These are phyloP conservation scores for Jaculus jaculus DNA, from an alignment of 2,113 vertebrate species.

Conservation along the genomic window DNA sequence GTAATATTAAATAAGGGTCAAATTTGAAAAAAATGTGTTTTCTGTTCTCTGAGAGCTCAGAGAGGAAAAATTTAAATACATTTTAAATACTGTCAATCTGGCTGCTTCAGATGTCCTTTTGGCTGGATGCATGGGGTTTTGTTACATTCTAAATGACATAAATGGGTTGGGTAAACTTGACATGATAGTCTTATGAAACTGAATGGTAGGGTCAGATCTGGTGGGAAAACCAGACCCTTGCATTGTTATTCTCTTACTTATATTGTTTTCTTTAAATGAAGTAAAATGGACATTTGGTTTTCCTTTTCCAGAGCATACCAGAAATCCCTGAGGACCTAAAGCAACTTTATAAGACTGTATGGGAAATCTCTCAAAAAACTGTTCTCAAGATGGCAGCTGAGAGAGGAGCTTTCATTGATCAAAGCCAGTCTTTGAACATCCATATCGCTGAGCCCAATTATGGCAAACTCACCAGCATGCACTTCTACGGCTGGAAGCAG, in stretches of 20 bases:
- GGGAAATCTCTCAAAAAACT: slow-evolving; percentile 98
- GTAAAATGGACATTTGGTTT: slow-evolving; percentile 8
- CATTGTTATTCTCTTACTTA: neutral
- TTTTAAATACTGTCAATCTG: slow-evolving; percentile 30
- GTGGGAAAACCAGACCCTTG: neutral
- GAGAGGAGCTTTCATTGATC: slow-evolving; percentile 96
- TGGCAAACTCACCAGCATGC: slow-evolving; percentile 98
- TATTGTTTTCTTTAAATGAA: slow-evolving; percentile 43
- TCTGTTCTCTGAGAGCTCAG: no score
- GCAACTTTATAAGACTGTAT: slow-evolving; percentile 97
- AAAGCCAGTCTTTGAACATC: slow-evolving; percentile 99
- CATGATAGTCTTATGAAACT: neutral
- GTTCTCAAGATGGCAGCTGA: slow-evolving; percentile 97
- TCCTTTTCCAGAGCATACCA: slow-evolving; percentile 82
- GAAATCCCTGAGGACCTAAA: slow-evolving; percentile 94
- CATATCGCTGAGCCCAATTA: slow-evolving; percentile 98
- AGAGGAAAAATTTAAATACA: neutral
- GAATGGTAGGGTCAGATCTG: neutral
- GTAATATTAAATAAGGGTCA: no score
- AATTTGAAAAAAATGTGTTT: no score
- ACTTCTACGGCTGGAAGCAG: slow-evolving; percentile 98
- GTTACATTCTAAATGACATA: slow-evolving; percentile 26
- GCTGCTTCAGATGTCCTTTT: slow-evolving; percentile 27
- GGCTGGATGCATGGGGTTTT: slow-evolving; percentile 39
- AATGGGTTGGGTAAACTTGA: slow-evolving; percentile 25